A percentile compares a stretch with the other conserved stretches of the same genome.
These are phyloP conservation scores for Arctia plantaginis DNA, from an alignment of 2,888 invertebrate species.

Conservation along the genomic window DNA sequence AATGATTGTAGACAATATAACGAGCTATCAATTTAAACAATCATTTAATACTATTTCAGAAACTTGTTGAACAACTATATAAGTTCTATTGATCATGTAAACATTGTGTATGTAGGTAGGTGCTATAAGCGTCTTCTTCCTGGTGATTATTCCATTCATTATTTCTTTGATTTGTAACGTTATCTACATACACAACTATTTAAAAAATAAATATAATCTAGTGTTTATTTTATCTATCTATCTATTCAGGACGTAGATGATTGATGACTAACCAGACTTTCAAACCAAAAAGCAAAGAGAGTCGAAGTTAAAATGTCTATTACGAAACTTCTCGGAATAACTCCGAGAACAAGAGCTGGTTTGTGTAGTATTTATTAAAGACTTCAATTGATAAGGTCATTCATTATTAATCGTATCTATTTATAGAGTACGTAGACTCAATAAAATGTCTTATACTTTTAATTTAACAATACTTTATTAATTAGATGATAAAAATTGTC, in stretches of 20 bases:
- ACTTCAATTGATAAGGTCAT: slow-evolving; percentile 53
- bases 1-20: neutral
- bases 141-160: neutral
- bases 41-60: neutral
- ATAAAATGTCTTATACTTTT: slow-evolving; percentile 27
- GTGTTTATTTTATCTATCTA: neutral
- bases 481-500: neutral
- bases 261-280: neutral
- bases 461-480: slow-evolving; percentile 28
- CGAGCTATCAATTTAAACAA: neutral
- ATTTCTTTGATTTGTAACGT: neutral
- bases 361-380: slow-evolving; percentile 1
- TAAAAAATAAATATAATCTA: neutral
- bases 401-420: slow-evolving; percentile 52
- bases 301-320: neutral
- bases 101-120: neutral
- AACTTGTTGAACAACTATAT: neutral
- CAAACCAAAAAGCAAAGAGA: neutral
- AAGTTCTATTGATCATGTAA: neutral
- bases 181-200: neutral
- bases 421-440: slow-evolving; percentile 43
- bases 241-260: neutral
- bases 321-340: neutral
- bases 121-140: neutral
- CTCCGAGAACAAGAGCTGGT: neutral